Percentiles rank a stretch among this genome's conserved stretches.
Conservation (phyloP, 2,797 vertebrate species). For the Scolopax rusticola region DNA sequence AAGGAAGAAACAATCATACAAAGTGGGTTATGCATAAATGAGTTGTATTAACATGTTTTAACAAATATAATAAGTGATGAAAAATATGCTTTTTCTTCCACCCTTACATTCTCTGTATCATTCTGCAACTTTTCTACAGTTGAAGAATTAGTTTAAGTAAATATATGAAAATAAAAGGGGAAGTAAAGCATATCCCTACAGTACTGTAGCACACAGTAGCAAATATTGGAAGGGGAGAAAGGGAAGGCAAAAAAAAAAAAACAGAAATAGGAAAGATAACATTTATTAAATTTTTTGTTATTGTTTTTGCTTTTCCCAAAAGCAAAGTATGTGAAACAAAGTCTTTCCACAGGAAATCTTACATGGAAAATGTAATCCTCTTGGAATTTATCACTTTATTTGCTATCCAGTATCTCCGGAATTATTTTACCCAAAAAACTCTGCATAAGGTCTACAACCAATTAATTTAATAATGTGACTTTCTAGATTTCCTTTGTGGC, state of each 20-base stretch:
- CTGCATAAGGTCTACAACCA: neutral
- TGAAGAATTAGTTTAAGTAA: neutral
- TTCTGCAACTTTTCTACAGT: neutral
- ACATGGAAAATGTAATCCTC: neutral
- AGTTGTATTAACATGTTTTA: neutral
- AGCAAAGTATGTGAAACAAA: neutral
- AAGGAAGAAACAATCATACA: neutral
- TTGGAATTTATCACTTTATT: neutral
- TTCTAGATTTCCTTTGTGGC: neutral
- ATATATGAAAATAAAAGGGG: neutral
- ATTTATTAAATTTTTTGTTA: neutral
- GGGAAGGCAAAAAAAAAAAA: neutral
- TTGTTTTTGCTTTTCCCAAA: neutral
- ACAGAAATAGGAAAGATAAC: neutral
- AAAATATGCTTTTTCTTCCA: neutral
- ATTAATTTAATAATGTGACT: neutral
- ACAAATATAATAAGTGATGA: neutral
- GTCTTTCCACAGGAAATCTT: neutral
- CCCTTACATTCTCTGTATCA: neutral
- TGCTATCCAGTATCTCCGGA: neutral
- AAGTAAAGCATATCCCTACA: neutral
- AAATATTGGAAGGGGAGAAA: neutral
- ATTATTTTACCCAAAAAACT: neutral
- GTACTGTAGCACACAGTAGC: neutral
- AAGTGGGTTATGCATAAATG: neutral